A percentile compares a stretch with the other conserved stretches of the same genome.
These are phyloP conservation scores for Cantharis flavilabris DNA, from an alignment of 2,888 invertebrate species.

Conservation along the genomic window DNA sequence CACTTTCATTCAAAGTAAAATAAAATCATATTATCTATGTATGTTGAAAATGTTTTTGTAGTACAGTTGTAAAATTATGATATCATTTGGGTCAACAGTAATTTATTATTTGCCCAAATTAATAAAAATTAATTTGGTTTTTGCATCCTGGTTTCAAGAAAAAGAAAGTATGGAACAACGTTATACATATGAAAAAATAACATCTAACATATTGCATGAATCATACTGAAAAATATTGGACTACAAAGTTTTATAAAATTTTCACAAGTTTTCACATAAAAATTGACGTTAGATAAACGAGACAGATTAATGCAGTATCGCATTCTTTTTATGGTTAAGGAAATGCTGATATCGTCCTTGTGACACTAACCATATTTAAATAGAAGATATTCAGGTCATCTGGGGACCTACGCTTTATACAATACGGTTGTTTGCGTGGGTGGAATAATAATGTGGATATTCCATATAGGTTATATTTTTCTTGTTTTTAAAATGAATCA, in stretches of 20 bases:
- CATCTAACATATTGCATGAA: neutral
- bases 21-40: no score
- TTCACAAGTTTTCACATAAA: neutral
- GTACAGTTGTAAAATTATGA: neutral
- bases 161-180: neutral
- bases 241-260: neutral
- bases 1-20: no score
- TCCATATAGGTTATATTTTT: neutral
- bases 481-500: neutral
- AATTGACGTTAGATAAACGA: neutral
- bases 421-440: constrained; percentile 15
- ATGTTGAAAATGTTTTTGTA: no score
- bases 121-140: neutral
- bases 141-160: neutral
- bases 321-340: neutral
- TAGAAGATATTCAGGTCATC: constrained; percentile 16
- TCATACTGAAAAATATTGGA: neutral
- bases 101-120: neutral
- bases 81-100: neutral
- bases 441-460: constrained; percentile 16
- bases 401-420: constrained; percentile 12
- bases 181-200: no score
- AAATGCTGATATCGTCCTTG: constrained; percentile 10
- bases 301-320: neutral
- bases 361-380: constrained; percentile 12